Base-by-base conservation (phyloP, 2,113 vertebrate species). In the Uria lomvia region DNA sequence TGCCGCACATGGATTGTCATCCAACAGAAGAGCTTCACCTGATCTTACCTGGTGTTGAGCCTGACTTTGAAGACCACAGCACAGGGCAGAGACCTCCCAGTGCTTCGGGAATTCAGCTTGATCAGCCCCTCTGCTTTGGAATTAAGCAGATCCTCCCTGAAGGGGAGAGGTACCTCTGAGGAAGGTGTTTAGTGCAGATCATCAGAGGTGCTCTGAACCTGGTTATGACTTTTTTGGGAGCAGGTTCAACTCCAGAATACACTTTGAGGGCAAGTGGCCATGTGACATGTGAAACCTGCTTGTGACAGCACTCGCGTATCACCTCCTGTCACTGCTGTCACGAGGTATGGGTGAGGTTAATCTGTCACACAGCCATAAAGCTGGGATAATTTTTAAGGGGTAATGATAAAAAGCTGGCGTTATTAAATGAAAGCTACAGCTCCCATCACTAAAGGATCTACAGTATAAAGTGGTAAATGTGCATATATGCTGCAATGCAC, bases 1-100 rank as follows among this genome's bases (percentile, higher is more conserved):
- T 65, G 43, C 66, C 0, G 0, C 6, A 20, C 1, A 4, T 0
- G 0, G 73, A 5, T 43, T 55, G n/a, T 29, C 34, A 24, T 9
- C 12, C 30, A 15, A 2, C 38, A 29, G 70, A 36, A 36, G 43
- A 53, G 34, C 47, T 71, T 71, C 38, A 27, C 19, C 66, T 50
- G 24, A 29, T 40, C 32, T 30, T 23, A 8, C 19, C 11, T 36
- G 43, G 4, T 79, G 62, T 2, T 13, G n/a, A 65, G 52, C n/a
- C 18, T 20, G 24, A 4, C 70, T 81, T 23, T 52, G 52, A 42
- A 74, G 38, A 42, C 9, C 12, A 8, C 11, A 32, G 52, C 11
- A 3, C 4, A 4, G 17, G 45, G 26, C 81, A 71, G 56, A 12
- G 47, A 67, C 52, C 29, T 71, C 47, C 40, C 70, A 29, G 0